phyloP scores from a whole-genome alignment of 2,888 invertebrate genomes.

The Phengaris alcon region DNA sequence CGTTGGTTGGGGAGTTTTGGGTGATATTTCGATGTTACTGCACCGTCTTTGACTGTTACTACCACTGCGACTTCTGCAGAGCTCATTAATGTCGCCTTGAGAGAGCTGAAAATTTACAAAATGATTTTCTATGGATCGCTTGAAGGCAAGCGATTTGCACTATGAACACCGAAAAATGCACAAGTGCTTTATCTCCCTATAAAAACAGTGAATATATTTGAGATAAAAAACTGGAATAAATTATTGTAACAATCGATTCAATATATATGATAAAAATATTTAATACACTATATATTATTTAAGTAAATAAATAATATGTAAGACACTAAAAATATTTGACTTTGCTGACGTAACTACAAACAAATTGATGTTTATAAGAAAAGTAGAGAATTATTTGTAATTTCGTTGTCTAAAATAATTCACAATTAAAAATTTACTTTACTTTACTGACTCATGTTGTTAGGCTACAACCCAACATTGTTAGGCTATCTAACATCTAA shows the following conservation, averaged over 20 bases:
- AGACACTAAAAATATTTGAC: background rate
- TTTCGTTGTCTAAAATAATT: background rate
- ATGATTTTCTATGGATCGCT: background rate
- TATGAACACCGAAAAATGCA: too few relatives aligned
- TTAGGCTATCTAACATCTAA: too few relatives aligned
- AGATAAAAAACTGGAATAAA: too few relatives aligned
- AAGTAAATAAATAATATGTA: background rate
- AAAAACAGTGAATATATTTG: too few relatives aligned
- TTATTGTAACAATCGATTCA: too few relatives aligned
- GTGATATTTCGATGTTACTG: conserved; percentile 76
- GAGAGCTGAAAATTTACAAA: conserved; percentile 59
- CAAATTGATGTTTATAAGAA: background rate
- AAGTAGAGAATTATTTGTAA: background rate
- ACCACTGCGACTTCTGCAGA: conserved; percentile 70
- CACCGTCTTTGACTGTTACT: conserved; percentile 77
- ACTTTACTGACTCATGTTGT: background rate
- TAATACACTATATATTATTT: too few relatives aligned
- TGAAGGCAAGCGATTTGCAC: too few relatives aligned
- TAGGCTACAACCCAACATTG: background rate
- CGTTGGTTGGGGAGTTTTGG: conserved; percentile 54
- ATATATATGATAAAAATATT: background rate
- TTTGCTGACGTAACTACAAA: background rate
- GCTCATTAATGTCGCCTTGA: conserved; percentile 74
- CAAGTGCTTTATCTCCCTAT: too few relatives aligned
- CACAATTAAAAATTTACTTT: too few relatives aligned